Conservation (phyloP, 2,888 invertebrate genomes). For the Drosophila multiciliata region DNA sequence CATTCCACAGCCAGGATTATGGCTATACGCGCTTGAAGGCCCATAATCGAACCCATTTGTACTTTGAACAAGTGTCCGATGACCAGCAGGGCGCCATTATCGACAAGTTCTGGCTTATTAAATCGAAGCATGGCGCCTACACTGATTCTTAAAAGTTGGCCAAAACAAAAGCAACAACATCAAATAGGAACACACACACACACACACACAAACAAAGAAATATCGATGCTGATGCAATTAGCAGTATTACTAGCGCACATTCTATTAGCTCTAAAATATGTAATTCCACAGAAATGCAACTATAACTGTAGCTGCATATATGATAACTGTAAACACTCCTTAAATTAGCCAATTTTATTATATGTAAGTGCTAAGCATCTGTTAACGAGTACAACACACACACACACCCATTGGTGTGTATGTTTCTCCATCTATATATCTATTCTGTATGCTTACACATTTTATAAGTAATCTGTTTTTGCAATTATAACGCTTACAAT, state of each 20-base stretch:
- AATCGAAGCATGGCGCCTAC: slow-evolving; percentile 85
- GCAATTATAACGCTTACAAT: slow-evolving; percentile 7
- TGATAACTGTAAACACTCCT: slow-evolving; percentile 21
- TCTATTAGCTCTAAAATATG: slow-evolving; percentile 20
- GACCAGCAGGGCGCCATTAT: slow-evolving; percentile 89
- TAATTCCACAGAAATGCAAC: slow-evolving; percentile 12
- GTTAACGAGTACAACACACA: not conserved
- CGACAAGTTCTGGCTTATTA: slow-evolving; percentile 89
- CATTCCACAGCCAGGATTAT: slow-evolving; percentile 94
- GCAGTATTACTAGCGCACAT: slow-evolving; percentile 69
- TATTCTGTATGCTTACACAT: not conserved
- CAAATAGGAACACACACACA: slow-evolving; percentile 2
- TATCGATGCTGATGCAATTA: slow-evolving; percentile 38
- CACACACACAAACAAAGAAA: slow-evolving; percentile 7
- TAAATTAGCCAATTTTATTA: slow-evolving; percentile 47
- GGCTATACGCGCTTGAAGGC: slow-evolving; percentile 95
- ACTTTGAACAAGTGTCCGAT: slow-evolving; percentile 94
- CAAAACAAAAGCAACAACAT: not conserved
- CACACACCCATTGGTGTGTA: not conserved
- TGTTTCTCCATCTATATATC: not conserved
- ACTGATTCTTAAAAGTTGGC: slow-evolving; percentile 22
- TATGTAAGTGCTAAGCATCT: not conserved
- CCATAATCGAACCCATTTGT: slow-evolving; percentile 93
- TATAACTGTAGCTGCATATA: slow-evolving; percentile 25
- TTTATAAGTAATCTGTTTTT: slow-evolving; percentile 6